These are phyloP conservation scores for Adelges cooleyi DNA, from an alignment of 1,140 invertebrate species.

Conservation along the genomic window DNA sequence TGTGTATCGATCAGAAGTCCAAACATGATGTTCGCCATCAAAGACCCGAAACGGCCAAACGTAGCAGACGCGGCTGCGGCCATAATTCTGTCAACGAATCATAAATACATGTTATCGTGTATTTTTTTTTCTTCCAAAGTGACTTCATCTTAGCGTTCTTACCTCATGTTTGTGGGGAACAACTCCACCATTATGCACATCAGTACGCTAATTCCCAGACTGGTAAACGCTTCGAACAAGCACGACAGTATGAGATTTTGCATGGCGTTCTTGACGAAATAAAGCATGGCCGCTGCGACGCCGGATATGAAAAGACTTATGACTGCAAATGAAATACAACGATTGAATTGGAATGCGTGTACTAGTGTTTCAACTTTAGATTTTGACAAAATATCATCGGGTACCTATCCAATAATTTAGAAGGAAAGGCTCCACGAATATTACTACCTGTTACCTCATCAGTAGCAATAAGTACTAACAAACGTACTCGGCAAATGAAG, in stretches of 20 bases:
- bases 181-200: constrained; percentile 64
- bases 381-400: too few species aligned
- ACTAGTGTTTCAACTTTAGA: too few species aligned
- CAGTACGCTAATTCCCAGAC: constrained; percentile 58
- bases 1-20: constrained; percentile 60
- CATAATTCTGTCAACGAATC: constrained; percentile 54
- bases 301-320: constrained; percentile 46
- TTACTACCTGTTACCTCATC: too few species aligned
- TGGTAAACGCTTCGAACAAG: constrained; percentile 61
- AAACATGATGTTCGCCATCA: constrained; percentile 55
- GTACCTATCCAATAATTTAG: too few species aligned
- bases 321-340: not conserved
- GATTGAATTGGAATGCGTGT: too few species aligned
- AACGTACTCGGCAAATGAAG: too few species aligned
- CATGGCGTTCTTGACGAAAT: constrained; percentile 54
- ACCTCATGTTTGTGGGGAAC: constrained; percentile 67
- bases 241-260: constrained; percentile 61
- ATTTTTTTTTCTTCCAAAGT: too few species aligned
- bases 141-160: constrained; percentile 31
- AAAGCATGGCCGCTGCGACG: constrained; percentile 60
- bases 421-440: too few species aligned
- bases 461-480: too few species aligned
- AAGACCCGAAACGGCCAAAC: constrained; percentile 55
- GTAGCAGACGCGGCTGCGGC: constrained; percentile 59
- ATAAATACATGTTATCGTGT: too few species aligned